Conservation (phyloP, 1,140 invertebrate species). For the Macrostomum lignano region DNA sequence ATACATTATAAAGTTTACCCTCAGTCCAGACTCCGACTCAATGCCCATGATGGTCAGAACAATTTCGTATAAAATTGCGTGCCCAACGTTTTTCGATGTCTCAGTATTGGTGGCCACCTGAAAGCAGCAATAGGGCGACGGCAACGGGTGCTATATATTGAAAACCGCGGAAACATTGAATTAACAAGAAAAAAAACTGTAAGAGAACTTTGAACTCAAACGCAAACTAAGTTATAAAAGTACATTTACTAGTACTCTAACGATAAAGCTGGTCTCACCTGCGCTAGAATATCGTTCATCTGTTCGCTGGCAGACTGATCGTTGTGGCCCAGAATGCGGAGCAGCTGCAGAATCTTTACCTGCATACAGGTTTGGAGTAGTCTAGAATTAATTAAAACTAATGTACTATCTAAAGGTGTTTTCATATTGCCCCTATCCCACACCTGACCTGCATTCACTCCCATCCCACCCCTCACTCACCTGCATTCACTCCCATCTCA, state of each 20-base stretch:
- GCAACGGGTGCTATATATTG: background rate
- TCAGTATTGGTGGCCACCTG: constrained; percentile 34
- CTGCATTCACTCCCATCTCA: too few species aligned
- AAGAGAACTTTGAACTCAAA: constrained; percentile 1
- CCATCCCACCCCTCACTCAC: too few species aligned
- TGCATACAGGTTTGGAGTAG: constrained; percentile 18
- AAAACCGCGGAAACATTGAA: background rate
- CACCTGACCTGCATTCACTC: too few species aligned
- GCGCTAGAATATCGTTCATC: constrained; percentile 96
- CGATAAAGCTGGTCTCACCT: constrained; percentile 31
- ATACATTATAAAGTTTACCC: constrained; percentile 11
- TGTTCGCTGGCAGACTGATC: constrained; percentile 85
- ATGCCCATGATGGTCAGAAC: constrained; percentile 27
- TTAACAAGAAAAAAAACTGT: background rate
- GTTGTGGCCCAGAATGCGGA: constrained; percentile 72
- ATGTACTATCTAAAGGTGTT: too few species aligned
- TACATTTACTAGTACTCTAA: too few species aligned
- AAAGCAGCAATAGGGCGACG: constrained; percentile 15
- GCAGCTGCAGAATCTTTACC: constrained; percentile 77
- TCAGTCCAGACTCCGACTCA: constrained; percentile 21
- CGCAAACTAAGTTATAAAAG: too few species aligned
- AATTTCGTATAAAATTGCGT: constrained; percentile 27
- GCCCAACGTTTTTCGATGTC: constrained; percentile 27
- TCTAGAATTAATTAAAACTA: background rate
- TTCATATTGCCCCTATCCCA: too few species aligned